Evolutionary conservation across 2,113 vertebrate genomes (phyloP).

Genomic region (Eptatretus burgeri): DNA sequence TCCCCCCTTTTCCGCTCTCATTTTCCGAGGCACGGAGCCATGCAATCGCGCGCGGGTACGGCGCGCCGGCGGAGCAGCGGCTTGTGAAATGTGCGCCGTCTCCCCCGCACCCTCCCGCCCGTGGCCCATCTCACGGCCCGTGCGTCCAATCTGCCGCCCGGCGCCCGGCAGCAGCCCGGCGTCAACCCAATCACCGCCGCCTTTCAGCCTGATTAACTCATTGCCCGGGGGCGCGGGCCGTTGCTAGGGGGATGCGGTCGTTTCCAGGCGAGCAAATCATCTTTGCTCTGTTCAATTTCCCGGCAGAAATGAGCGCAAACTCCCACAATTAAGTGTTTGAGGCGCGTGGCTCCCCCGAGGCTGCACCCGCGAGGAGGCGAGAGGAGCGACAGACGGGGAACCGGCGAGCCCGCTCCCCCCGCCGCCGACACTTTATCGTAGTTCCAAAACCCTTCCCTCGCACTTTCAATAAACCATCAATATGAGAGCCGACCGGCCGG

Average conservation of each 20-base stretch:
- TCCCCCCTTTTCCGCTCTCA: not conserved
- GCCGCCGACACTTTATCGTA: too few relatives aligned
- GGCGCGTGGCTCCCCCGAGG: not conserved
- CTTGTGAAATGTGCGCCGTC: constrained; percentile 2
- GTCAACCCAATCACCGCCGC: not conserved
- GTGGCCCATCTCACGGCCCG: not conserved
- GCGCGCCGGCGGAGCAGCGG: not conserved
- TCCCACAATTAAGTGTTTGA: constrained; percentile 5
- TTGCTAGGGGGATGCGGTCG: constrained; percentile 3
- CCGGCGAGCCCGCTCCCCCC: too few relatives aligned
- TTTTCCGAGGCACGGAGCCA: not conserved
- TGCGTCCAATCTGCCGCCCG: not conserved
- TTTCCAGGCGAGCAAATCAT: constrained; percentile 1
- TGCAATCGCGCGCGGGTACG: not conserved
- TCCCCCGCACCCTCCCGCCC: not conserved
- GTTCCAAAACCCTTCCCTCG: too few relatives aligned
- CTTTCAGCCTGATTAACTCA: not conserved
- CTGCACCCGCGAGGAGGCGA: not conserved
- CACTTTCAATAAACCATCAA: too few relatives aligned
- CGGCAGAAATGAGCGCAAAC: constrained; percentile 6
- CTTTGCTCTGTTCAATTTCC: constrained; percentile 6
- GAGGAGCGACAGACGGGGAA: too few relatives aligned
- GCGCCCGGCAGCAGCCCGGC: not conserved
- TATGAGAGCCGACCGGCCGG: too few relatives aligned
- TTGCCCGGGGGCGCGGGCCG: not conserved